Conservation (phyloP, 1,140 invertebrate genomes). For the Lepidurus couesii region DNA sequence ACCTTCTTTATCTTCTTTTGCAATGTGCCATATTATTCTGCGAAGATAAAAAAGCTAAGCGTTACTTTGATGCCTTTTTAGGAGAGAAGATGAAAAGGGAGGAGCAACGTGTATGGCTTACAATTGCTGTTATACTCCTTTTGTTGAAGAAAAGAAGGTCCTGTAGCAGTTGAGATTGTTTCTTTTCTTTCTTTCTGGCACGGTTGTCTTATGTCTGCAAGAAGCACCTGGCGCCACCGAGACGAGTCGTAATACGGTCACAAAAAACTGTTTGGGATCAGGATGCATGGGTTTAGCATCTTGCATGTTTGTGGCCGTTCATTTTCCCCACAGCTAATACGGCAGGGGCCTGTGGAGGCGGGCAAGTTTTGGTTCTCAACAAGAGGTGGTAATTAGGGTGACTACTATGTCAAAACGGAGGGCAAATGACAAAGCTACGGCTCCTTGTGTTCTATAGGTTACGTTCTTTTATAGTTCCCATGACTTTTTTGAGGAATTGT, state of each 20-base stretch:
- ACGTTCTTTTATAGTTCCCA: neutral
- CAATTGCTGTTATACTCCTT: conserved; percentile 9
- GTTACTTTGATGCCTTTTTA: neutral
- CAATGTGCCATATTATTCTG: conserved; percentile 1
- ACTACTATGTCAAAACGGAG: neutral
- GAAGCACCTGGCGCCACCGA: conserved; percentile 16
- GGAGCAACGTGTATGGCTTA: neutral
- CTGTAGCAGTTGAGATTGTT: conserved; percentile 4
- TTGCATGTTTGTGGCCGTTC: neutral
- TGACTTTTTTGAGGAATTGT: neutral
- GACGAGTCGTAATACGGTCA: conserved; percentile 18
- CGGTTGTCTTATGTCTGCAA: conserved; percentile 18
- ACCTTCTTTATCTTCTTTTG: conserved; percentile 18
- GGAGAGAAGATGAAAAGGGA: neutral
- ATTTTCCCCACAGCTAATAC: neutral
- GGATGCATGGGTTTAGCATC: conserved; percentile 21
- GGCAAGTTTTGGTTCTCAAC: neutral
- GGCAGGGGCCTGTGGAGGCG: neutral
- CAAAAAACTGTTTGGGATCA: conserved; percentile 15
- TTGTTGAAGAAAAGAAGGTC: conserved; percentile 11
- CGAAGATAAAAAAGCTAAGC: neutral
- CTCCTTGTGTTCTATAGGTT: neutral
- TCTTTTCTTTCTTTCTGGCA: conserved; percentile 5
- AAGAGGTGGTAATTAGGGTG: conserved; percentile 16
- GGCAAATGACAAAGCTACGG: neutral